These are phyloP conservation scores for Theristicus caerulescens DNA, from an alignment of 2,113 vertebrate genomes.

Conservation along the genomic window DNA sequence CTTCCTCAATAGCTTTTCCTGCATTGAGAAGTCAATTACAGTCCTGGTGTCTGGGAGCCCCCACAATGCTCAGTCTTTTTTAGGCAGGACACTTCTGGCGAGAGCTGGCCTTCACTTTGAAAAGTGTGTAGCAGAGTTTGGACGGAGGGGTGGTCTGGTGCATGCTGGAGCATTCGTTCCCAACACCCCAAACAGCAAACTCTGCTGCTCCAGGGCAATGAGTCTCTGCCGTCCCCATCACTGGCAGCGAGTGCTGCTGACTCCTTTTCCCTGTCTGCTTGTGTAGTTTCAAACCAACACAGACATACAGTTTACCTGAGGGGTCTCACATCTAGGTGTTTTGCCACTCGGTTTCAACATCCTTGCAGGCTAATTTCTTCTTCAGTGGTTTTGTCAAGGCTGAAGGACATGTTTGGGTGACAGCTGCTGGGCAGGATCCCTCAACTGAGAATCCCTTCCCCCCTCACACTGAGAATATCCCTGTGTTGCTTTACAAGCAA, in stretches of 20 bases:
- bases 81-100: not conserved
- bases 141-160: not conserved
- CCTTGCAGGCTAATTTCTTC: not conserved
- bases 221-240: not conserved
- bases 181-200: not conserved
- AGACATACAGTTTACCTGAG: not conserved
- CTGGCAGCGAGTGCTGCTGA: not conserved
- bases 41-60: not conserved
- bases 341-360: not conserved
- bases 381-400: not conserved
- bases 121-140: not conserved
- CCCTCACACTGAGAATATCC: not conserved
- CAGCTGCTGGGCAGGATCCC: not conserved
- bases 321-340: not conserved
- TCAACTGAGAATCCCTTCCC: not conserved
- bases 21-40: not conserved
- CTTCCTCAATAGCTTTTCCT: not conserved
- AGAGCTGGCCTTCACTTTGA: not conserved
- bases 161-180: not conserved
- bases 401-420: not conserved
- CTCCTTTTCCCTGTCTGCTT: not conserved
- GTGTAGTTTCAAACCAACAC: not conserved
- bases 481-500: not conserved
- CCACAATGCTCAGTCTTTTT: not conserved
- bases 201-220: not conserved